These are phyloP conservation scores for Chlorops oryzae DNA, from an alignment of 1,140 invertebrate genomes.

Conservation along the genomic window DNA sequence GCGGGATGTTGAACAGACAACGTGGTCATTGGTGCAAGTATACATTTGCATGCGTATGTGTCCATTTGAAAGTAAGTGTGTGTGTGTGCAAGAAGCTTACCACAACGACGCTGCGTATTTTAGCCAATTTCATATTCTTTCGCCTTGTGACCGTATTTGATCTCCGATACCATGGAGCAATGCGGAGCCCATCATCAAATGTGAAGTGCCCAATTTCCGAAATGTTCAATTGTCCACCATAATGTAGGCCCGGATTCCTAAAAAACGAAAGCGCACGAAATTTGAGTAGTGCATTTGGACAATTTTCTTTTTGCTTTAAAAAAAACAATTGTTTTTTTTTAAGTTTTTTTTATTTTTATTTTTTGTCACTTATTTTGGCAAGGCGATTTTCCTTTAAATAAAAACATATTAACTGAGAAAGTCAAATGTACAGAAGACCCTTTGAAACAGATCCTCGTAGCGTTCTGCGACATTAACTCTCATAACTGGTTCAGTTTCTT, in stretches of 20 bases:
- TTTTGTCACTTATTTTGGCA: no score
- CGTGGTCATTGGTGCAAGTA: no score
- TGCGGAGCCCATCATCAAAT: conserved; percentile 31
- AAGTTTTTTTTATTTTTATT: no score
- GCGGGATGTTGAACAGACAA: no score
- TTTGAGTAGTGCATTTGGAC: no score
- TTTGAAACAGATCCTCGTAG: conserved; percentile 15
- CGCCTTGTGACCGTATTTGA: conserved; percentile 49
- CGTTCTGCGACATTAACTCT: no score
- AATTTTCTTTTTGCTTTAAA: no score
- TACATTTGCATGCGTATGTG: no score
- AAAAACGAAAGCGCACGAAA: no score
- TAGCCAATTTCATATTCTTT: conserved; percentile 50
- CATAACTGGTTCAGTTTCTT: no score
- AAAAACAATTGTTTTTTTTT: no score
- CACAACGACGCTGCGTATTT: conserved; percentile 50
- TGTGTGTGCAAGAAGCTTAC: conserved; percentile 46
- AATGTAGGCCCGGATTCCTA: conserved; percentile 51
- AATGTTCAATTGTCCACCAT: conserved; percentile 50
- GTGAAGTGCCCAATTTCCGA: conserved; percentile 50
- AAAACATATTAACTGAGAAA: conserved; percentile 8
- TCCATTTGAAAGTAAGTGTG: no score
- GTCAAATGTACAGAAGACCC: conserved; percentile 9
- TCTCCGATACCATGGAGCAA: conserved; percentile 41
- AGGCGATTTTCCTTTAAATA: conserved; percentile 3